A percentile compares a stretch with the other conserved stretches of the same genome.
These are phyloP conservation scores for Campoletis sonorensis DNA, from an alignment of 1,140 invertebrate species.

Conservation along the genomic window DNA sequence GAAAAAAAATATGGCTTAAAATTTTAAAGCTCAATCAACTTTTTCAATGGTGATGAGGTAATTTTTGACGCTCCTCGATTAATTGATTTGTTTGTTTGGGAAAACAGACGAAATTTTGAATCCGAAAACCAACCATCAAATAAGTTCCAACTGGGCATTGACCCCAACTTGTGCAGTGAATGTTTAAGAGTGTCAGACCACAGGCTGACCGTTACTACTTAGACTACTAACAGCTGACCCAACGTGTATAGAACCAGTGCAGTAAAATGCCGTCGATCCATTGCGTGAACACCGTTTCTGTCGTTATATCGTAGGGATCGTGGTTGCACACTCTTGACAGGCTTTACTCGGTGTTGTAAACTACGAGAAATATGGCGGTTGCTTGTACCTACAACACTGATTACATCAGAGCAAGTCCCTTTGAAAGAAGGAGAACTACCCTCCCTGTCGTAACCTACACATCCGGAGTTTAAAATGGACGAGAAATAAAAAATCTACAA, in stretches of 20 bases:
- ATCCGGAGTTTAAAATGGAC: slow-evolving; percentile 12
- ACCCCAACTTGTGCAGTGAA: slow-evolving; percentile 52
- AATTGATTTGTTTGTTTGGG: too few relatives aligned
- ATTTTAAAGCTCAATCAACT: too few relatives aligned
- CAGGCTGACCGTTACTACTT: slow-evolving; percentile 55
- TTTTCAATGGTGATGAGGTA: too few relatives aligned
- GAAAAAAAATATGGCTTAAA: too few relatives aligned
- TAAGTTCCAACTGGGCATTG: slow-evolving; percentile 55
- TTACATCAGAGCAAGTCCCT: slow-evolving; percentile 59
- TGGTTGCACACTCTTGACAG: slow-evolving; percentile 16
- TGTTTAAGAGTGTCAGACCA: slow-evolving; percentile 41
- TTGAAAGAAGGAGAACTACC: slow-evolving; percentile 58
- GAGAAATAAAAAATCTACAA: slow-evolving; percentile 5
- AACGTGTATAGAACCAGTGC: slow-evolving; percentile 55
- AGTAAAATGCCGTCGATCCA: slow-evolving; percentile 44
- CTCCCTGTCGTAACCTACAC: slow-evolving; percentile 50
- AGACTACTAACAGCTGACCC: slow-evolving; percentile 47
- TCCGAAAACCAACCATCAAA: slow-evolving; percentile 46
- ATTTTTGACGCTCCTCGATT: too few relatives aligned
- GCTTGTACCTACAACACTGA: slow-evolving; percentile 51
- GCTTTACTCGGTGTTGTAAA: slow-evolving; percentile 57
- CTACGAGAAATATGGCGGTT: slow-evolving; percentile 63
- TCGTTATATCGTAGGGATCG: slow-evolving; percentile 15
- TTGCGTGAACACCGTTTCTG: slow-evolving; percentile 11
- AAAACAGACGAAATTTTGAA: not conserved